phyloP scores from a whole-genome alignment of 2,888 invertebrate species.

The Linyphia triangularis region DNA sequence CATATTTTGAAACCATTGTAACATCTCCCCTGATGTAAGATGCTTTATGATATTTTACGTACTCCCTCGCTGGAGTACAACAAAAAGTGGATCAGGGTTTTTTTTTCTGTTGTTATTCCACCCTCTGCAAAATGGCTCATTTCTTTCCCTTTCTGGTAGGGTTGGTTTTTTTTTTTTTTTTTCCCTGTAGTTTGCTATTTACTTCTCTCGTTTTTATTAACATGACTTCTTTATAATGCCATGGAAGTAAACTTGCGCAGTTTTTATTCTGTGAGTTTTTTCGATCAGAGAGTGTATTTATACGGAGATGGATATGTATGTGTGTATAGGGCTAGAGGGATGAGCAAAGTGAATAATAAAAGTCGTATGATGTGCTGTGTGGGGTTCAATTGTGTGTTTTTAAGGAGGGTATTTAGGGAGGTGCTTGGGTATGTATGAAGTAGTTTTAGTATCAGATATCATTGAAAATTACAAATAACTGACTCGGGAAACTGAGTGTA shows the following conservation, averaged over 20 bases:
- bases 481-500: too few relatives aligned
- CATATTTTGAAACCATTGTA: conserved; percentile 66
- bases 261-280: not conserved
- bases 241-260: not conserved
- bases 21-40: conserved; percentile 46
- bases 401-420: conserved; percentile 11
- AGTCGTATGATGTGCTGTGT: not conserved
- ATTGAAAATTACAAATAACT: too few relatives aligned
- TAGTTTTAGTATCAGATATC: too few relatives aligned
- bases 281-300: conserved; percentile 25
- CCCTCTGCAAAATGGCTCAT: conserved; percentile 52
- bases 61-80: conserved; percentile 1
- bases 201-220: conserved; percentile 60
- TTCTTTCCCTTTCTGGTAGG: conserved; percentile 25
- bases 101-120: conserved; percentile 23
- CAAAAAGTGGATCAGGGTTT: conserved; percentile 66
- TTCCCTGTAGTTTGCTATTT: not conserved
- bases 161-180: not conserved
- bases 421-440: too few relatives aligned
- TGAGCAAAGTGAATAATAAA: conserved; percentile 46
- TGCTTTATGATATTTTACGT: conserved; percentile 67
- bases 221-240: conserved; percentile 64
- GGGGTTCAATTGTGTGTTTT: not conserved
- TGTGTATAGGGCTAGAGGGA: conserved; percentile 24
- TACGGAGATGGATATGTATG: not conserved